Percentiles rank a stretch among this genome's conserved stretches.
Conservation (phyloP, 2,888 invertebrate species). For the Callyntrura guangdongensis region DNA sequence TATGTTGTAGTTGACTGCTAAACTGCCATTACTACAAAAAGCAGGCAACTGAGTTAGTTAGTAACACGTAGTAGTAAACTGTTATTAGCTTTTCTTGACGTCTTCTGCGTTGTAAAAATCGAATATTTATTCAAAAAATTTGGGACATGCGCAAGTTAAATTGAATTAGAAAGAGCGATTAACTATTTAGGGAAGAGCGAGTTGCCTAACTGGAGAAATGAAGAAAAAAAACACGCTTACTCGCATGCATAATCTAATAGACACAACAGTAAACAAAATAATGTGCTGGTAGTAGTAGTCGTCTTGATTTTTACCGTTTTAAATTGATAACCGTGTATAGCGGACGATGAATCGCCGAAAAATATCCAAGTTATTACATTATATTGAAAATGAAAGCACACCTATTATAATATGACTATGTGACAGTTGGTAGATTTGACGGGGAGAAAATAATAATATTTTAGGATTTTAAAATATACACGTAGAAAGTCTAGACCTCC, state of each 20-base stretch:
- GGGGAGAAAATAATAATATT: not conserved
- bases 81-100: not conserved
- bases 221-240: slow-evolving; percentile 25
- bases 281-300: not conserved
- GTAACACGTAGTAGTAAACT: not conserved
- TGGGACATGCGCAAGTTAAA: slow-evolving; percentile 57
- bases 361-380: slow-evolving; percentile 1
- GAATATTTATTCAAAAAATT: slow-evolving; percentile 65
- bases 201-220: slow-evolving; percentile 22
- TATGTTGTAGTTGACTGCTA: not conserved
- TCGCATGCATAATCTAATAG: slow-evolving; percentile 57
- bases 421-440: not conserved
- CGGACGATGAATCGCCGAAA: not conserved
- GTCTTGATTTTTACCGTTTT: slow-evolving; percentile 28
- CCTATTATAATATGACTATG: not conserved
- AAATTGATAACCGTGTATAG: slow-evolving; percentile 4
- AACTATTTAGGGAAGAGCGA: slow-evolving; percentile 35
- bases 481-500: not conserved
- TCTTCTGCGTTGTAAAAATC: slow-evolving; percentile 53
- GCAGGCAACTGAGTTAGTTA: not conserved
- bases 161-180: slow-evolving; percentile 52
- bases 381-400: slow-evolving; percentile 11
- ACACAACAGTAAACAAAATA: slow-evolving; percentile 13
- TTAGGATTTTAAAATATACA: not conserved
- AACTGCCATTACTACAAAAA: not conserved